These are phyloP conservation scores for Lithophane semibrunnea DNA, from an alignment of 2,888 invertebrate species.

Conservation along the genomic window DNA sequence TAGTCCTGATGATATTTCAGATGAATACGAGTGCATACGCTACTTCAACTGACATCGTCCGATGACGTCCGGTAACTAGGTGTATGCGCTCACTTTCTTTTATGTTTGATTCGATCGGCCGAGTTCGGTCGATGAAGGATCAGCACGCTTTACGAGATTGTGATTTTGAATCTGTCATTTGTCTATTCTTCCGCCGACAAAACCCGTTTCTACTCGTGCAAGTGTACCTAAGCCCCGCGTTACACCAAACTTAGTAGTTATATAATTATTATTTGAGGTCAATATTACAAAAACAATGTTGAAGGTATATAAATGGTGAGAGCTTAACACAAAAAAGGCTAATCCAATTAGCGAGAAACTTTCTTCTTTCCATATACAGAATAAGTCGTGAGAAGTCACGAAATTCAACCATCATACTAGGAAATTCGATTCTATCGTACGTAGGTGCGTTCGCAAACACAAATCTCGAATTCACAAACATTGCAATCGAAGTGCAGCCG, in stretches of 20 bases:
- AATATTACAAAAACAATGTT: neutral
- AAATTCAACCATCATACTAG: slow-evolving; percentile 8
- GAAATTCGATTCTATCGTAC: slow-evolving; percentile 9
- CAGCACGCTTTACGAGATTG: too few species aligned
- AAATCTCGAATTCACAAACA: slow-evolving; percentile 53
- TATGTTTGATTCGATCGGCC: neutral
- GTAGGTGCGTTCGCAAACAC: slow-evolving; percentile 39
- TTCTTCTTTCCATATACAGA: slow-evolving; percentile 44
- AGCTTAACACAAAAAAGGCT: slow-evolving; percentile 37
- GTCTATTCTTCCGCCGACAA: too few species aligned
- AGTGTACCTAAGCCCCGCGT: too few species aligned
- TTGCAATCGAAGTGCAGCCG: slow-evolving; percentile 53
- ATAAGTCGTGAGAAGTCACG: slow-evolving; percentile 23
- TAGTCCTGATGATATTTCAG: neutral
- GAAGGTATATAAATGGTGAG: neutral
- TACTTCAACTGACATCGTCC: neutral
- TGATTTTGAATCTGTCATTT: too few species aligned
- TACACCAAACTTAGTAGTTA: neutral
- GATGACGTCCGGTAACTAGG: neutral
- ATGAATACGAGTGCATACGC: neutral
- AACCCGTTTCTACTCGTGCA: too few species aligned
- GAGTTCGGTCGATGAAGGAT: neutral
- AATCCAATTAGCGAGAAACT: slow-evolving; percentile 44
- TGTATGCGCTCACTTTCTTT: neutral
- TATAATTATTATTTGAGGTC: neutral